These are phyloP conservation scores for Spea hammondii DNA, from an alignment of 2,797 vertebrate species.

Conservation along the genomic window DNA sequence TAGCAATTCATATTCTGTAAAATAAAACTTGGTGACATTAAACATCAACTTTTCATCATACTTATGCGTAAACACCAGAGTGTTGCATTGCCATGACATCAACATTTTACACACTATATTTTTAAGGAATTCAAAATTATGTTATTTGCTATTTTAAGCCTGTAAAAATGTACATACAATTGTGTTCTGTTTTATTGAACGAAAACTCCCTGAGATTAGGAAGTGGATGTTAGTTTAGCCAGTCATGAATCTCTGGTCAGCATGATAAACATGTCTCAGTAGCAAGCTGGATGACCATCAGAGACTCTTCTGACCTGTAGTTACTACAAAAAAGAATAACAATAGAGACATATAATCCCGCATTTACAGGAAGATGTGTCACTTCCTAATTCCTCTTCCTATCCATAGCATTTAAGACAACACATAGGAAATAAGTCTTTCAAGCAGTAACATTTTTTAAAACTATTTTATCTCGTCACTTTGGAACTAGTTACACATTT, in stretches of 20 bases:
- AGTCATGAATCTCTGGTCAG: conserved; percentile 21
- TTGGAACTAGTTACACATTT: too few relatives aligned
- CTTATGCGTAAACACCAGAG: too few relatives aligned
- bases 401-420: conserved; percentile 19
- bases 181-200: not conserved
- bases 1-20: too few relatives aligned
- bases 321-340: conserved; percentile 13
- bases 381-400: conserved; percentile 46
- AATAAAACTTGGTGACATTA: too few relatives aligned
- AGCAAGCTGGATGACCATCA: not conserved
- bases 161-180: not conserved
- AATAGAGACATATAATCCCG: conserved; percentile 14
- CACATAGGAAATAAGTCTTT: conserved; percentile 35
- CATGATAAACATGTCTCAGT: conserved; percentile 3
- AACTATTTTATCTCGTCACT: too few relatives aligned
- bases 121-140: too few relatives aligned
- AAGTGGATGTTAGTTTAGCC: conserved; percentile 40
- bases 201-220: conserved; percentile 17
- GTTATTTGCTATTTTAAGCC: not conserved
- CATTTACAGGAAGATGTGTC: conserved; percentile 47
- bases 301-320: conserved; percentile 1
- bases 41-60: too few relatives aligned
- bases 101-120: too few relatives aligned
- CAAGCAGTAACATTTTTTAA: too few relatives aligned
- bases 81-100: too few relatives aligned